phyloP scores from a whole-genome alignment of 53 echinoderm and acorn worm species.

The Antedon mediterranea region DNA sequence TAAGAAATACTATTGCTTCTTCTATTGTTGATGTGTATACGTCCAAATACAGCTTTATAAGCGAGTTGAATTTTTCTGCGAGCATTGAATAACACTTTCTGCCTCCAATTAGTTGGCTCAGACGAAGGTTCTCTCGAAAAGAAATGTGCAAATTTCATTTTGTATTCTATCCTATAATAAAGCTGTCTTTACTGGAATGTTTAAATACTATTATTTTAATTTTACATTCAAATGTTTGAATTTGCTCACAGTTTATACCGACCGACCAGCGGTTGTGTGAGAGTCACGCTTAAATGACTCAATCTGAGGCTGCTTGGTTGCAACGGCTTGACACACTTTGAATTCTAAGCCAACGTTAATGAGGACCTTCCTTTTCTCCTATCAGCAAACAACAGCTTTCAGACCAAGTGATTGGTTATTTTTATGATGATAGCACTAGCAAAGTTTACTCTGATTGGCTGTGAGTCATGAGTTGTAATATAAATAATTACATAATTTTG shows the following conservation, averaged over 20 bases:
- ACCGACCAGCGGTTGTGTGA: constrained; percentile 1
- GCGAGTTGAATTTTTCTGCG: not conserved
- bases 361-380: not conserved
- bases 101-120: not conserved
- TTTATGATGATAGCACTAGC: not conserved
- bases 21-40: not conserved
- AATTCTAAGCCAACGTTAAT: not conserved
- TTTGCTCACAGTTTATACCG: not conserved
- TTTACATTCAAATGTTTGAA: not conserved
- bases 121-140: not conserved
- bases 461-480: not conserved
- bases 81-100: not conserved
- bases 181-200: not conserved
- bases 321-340: not conserved
- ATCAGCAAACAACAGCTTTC: not conserved
- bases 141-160: not conserved
- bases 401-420: not conserved
- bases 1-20: not conserved
- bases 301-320: not conserved
- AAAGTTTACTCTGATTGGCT: too few relatives aligned
- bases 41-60: not conserved
- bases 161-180: not conserved
- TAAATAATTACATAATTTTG: not conserved
- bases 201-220: not conserved
- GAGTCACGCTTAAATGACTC: not conserved